phyloP scores from a whole-genome alignment of 2,113 vertebrate species.

The Elgaria multicarinata region DNA sequence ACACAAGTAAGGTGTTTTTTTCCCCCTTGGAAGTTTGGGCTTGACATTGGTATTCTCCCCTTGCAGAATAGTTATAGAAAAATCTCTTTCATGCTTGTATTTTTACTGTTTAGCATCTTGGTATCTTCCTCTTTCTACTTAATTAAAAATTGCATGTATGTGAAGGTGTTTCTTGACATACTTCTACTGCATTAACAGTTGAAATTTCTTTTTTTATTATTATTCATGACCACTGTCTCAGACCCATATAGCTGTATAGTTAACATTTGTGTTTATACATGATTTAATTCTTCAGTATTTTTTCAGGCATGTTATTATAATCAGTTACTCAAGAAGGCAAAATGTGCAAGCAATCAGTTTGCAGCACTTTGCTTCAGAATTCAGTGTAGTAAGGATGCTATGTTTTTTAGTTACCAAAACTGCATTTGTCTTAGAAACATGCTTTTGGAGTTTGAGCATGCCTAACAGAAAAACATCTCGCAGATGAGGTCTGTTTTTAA shows the following conservation, averaged over 20 bases:
- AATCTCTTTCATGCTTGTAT: constrained; percentile 77
- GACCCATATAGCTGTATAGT: constrained; percentile 80
- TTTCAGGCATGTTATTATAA: constrained; percentile 67
- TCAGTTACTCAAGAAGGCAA: constrained; percentile 61
- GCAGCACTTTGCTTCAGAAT: constrained; percentile 75
- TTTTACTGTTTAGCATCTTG: constrained; percentile 80
- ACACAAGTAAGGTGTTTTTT: constrained; percentile 71
- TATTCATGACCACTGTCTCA: constrained; percentile 83
- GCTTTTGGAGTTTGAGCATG: constrained; percentile 70
- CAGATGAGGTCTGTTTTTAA: constrained; percentile 80
- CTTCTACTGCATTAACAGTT: constrained; percentile 85
- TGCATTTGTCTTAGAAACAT: constrained; percentile 78
- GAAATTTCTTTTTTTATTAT: constrained; percentile 83
- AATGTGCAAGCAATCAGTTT: constrained; percentile 74
- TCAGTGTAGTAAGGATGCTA: constrained; percentile 77
- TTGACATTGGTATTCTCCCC: constrained; percentile 77
- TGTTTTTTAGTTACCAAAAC: constrained; percentile 71
- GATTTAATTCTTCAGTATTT: constrained; percentile 77
- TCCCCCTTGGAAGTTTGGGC: constrained; percentile 71
- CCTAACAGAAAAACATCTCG: constrained; percentile 70
- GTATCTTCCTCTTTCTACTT: constrained; percentile 79
- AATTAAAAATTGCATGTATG: constrained; percentile 81
- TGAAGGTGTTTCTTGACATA: constrained; percentile 80
- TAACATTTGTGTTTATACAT: constrained; percentile 78
- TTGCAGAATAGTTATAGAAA: constrained; percentile 83